Evolutionary conservation across 2,888 invertebrate genomes (phyloP), one percentile per base, ranked within the genome.

Genomic region (Euphydryas editha): DNA sequence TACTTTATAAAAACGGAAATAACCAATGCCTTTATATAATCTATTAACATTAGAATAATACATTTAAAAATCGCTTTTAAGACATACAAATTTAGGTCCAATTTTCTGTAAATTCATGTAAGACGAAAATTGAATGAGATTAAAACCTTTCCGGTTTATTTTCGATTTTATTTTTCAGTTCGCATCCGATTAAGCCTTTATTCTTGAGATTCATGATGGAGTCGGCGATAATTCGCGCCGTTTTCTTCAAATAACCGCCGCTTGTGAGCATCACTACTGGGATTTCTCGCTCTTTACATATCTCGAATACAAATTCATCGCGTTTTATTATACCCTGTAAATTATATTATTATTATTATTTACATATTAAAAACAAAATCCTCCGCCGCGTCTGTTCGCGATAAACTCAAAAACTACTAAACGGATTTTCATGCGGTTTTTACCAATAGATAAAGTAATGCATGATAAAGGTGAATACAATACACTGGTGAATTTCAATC

Each of bases 181-280:
- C 18, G 4, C 80, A 81, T 1, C 72, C 74, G 58, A 95, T 94
- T 37, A 95, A 88, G 2, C 94, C 94, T 67, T 93, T 92, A 11
- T 87, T 87, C 72, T 94, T 93, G 20, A 98, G 91, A 87, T 98
- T 98, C 51, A 95, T 86, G 70, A 98, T 96, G 1, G 98, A 98
- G 76, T 96, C 95, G 0, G 98, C 97, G 65, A 98, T 97, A 72
- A 98, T 95, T 71, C 92, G 90, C 0, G 98, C 97, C 0, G 97
- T 96, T 69, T 93, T 93, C 71, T 94, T 94, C 70, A 96, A 93
- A 84, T 98, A 98, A 0, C 98, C 98, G 0, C 98, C 98, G 77
- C 97, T 97, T 0, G 97, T 96, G 20, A 98, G 85, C 97, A 98
- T 98, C 15, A 97, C 95, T 49, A 98, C 95, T 0, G 98, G 97